Percentiles rank a stretch among this genome's conserved stretches.
Evolutionary conservation across 2,113 vertebrate genomes (phyloP).

Genomic region (Crocuta crocuta): DNA sequence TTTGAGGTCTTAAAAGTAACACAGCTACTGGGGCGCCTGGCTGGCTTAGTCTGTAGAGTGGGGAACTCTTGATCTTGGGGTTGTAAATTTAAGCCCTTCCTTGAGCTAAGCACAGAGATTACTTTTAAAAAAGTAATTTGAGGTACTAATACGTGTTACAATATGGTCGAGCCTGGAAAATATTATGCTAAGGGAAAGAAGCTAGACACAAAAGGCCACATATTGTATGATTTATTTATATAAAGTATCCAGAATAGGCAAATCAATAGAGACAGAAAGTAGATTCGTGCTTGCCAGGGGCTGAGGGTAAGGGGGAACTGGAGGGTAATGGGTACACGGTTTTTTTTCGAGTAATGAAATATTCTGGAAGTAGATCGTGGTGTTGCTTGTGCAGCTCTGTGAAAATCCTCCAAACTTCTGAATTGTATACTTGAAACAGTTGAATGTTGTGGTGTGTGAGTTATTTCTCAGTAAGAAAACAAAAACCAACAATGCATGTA

Average conservation of each 20-base stretch:
- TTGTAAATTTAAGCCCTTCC: no score
- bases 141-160: not conserved
- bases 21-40: no score
- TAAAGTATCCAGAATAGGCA: not conserved
- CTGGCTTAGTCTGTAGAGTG: no score
- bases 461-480: not conserved
- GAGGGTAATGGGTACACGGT: accelerated
- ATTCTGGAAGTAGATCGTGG: not conserved
- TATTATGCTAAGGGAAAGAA: not conserved
- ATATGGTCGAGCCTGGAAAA: not conserved
- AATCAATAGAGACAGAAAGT: not conserved
- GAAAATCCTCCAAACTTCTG: not conserved
- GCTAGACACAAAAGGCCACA: not conserved
- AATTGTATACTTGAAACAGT: not conserved
- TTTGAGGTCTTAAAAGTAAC: not conserved
- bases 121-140: not conserved
- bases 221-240: not conserved
- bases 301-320: accelerated
- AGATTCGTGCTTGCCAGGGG: no score
- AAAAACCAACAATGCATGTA: not conserved
- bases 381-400: not conserved
- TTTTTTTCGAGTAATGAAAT: not conserved
- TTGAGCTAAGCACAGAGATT: no score
- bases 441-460: not conserved
- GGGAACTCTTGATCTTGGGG: no score